Percentiles rank a stretch among this genome's conserved stretches.
phyloP scores from a whole-genome alignment of 2,888 invertebrate genomes.

The Agelastica alni region DNA sequence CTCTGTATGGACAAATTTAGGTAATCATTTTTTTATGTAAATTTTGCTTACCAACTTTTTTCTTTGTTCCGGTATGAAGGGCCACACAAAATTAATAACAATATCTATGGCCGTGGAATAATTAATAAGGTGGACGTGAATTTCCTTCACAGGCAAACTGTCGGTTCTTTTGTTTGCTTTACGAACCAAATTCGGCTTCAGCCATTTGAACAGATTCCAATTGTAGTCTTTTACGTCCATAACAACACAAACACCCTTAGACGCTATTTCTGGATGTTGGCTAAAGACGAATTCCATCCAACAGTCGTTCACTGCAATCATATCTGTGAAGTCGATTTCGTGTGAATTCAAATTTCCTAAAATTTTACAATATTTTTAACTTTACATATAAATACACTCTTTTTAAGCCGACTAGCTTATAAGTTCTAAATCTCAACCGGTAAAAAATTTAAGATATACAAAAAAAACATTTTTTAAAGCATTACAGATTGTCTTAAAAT shows the following conservation, averaged over 20 bases:
- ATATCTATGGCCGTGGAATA: conserved; percentile 43
- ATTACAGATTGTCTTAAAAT: no score
- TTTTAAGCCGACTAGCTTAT: no score
- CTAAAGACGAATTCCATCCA: conserved; percentile 49
- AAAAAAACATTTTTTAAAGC: no score
- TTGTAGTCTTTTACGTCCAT: conserved; percentile 47
- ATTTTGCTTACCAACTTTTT: conserved; percentile 36
- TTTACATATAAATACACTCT: no score
- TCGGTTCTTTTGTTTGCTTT: conserved; percentile 40
- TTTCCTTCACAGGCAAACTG: conserved; percentile 42
- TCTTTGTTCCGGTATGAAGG: conserved; percentile 44
- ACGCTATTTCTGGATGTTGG: conserved; percentile 35
- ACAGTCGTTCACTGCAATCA: conserved; percentile 49
- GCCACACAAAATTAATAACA: conserved; percentile 46
- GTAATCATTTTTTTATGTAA: no score
- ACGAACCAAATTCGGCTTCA: conserved; percentile 45
- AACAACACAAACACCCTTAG: conserved; percentile 49
- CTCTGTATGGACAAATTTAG: no score
- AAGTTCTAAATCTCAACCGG: no score
- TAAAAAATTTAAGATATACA: no score
- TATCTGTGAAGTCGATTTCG: no score
- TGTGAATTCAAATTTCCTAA: no score
- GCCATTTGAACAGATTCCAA: conserved; percentile 46
- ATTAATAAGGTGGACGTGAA: conserved; percentile 47
- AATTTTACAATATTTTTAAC: no score